Evolutionary conservation across 2,888 invertebrate genomes (phyloP).

Genomic region (Rhynchonema sp.): DNA sequence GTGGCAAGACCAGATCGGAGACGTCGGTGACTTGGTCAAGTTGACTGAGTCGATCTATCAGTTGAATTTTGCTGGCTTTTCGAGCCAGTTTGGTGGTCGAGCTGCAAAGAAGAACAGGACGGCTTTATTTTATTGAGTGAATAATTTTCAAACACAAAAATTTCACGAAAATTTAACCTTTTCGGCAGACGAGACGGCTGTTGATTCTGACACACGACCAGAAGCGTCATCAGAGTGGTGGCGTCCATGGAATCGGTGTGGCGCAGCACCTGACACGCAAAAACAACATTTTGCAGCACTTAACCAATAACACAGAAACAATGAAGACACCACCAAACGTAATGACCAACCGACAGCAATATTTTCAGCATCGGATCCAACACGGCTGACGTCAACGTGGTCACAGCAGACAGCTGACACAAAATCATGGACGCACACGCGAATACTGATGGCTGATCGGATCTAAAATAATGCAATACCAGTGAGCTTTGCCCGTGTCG

Average conservation of each 20-base stretch:
- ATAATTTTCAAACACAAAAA: no score
- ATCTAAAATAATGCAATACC: no score
- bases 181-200: neutral
- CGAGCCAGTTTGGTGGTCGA: neutral
- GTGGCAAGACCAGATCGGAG: neutral
- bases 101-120: neutral
- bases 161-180: no score
- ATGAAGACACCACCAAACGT: no score
- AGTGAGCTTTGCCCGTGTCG: no score
- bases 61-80: neutral
- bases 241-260: no score
- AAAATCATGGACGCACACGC: neutral
- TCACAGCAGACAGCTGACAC: neutral
- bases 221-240: neutral
- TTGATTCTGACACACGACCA: neutral
- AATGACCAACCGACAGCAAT: neutral
- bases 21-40: neutral
- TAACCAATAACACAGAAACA: no score
- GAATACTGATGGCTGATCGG: neutral
- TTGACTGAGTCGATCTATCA: neutral
- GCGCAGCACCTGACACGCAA: no score
- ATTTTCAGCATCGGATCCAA: neutral
- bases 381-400: neutral
- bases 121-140: no score
- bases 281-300: no score